A percentile compares a stretch with the other conserved stretches of the same genome.
phyloP scores from a whole-genome alignment of 2,113 vertebrate genomes.

The Ramphastos sulfuratus region DNA sequence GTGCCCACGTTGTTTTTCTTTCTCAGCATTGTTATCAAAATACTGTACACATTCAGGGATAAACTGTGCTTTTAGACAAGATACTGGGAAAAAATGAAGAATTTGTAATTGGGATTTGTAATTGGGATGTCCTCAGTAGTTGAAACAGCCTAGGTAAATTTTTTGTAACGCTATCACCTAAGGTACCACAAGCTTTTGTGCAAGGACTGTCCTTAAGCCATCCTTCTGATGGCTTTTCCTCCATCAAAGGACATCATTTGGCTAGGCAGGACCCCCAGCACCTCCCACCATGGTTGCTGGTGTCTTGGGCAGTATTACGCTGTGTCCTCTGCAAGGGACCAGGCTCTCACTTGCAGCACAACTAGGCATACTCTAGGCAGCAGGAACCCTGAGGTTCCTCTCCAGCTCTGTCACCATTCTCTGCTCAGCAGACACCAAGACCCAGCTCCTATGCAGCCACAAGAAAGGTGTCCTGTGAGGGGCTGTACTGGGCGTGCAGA shows the following conservation, averaged over 20 bases:
- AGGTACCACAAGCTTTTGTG: not conserved
- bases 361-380: too few relatives aligned
- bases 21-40: not conserved
- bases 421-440: not conserved
- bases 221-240: not conserved
- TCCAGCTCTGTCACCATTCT: not conserved
- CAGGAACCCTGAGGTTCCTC: not conserved
- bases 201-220: not conserved
- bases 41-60: too few relatives aligned
- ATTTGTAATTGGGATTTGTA: too few relatives aligned
- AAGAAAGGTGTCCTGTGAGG: not conserved
- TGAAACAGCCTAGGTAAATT: too few relatives aligned
- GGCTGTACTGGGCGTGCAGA: fast-evolving
- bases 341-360: fast-evolving
- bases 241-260: not conserved
- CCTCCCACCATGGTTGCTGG: not conserved
- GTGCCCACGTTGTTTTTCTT: not conserved
- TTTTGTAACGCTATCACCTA: not conserved
- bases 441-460: fast-evolving
- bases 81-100: too few relatives aligned
- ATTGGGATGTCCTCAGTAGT: too few relatives aligned
- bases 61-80: too few relatives aligned
- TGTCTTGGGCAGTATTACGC: not conserved
- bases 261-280: not conserved
- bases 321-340: not conserved